These are phyloP conservation scores for Macrophya annulata DNA, from an alignment of 2,888 invertebrate species.

Conservation along the genomic window DNA sequence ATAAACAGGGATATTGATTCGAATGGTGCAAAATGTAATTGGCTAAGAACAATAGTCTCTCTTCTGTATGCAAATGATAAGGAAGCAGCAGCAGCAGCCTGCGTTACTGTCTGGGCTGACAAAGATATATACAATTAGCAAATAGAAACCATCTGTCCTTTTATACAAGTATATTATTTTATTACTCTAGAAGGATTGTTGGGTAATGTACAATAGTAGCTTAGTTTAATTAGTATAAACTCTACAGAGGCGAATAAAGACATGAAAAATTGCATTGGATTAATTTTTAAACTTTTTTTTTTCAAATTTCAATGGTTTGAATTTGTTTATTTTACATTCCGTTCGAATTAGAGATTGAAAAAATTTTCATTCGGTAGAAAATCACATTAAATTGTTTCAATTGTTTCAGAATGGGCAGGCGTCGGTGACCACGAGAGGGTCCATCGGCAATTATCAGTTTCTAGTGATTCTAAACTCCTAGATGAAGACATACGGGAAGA, in stretches of 20 bases:
- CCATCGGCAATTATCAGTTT: constrained; percentile 94
- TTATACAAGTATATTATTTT: constrained; percentile 21
- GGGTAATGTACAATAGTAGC: constrained; percentile 4
- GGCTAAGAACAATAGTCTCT: constrained; percentile 19
- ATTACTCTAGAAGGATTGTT: neutral
- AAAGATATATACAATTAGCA: constrained; percentile 33
- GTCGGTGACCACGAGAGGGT: constrained; percentile 90
- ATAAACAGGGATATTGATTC: constrained; percentile 12
- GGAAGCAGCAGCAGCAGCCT: neutral
- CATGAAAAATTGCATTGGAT: neutral
- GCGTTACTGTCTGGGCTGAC: neutral
- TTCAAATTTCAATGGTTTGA: neutral
- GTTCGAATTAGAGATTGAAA: neutral
- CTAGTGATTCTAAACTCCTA: constrained; percentile 94
- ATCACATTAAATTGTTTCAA: neutral
- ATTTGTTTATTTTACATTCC: neutral
- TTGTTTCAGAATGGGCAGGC: constrained; percentile 88
- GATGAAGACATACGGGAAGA: constrained; percentile 95
- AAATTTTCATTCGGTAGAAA: neutral
- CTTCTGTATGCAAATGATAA: constrained; percentile 46
- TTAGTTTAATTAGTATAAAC: constrained; percentile 26
- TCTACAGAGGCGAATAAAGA: constrained; percentile 1
- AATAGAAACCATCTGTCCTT: constrained; percentile 41
- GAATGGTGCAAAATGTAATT: neutral
- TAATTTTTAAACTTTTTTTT: neutral